These are phyloP conservation scores for Shinisaurus crocodilurus DNA, from an alignment of 2,113 vertebrate genomes.

Conservation along the genomic window DNA sequence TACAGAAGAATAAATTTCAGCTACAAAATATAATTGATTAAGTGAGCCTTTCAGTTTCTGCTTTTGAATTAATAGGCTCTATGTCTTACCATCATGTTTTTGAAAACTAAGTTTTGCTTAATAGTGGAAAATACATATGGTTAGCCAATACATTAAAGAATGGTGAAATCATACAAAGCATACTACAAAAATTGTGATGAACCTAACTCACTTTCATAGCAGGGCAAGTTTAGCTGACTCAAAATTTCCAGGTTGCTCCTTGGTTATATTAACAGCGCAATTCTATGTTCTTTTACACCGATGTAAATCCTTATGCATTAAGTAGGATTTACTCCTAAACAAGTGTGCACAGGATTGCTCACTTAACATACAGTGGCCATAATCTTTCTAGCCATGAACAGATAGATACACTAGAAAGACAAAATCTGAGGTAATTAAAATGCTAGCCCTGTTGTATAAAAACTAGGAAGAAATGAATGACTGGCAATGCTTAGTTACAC, in stretches of 20 bases:
- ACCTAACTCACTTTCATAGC: neutral
- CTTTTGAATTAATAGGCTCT: neutral
- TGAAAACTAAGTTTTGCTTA: neutral
- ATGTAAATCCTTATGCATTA: no score
- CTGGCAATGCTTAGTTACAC: neutral
- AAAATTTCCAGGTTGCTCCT: neutral
- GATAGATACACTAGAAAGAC: neutral
- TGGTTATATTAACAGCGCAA: neutral
- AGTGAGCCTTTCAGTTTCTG: slow-evolving; percentile 10
- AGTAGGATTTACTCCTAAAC: neutral
- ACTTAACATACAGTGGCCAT: neutral
- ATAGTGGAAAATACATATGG: neutral
- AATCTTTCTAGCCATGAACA: neutral
- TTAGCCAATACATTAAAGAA: neutral
- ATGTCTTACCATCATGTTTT: neutral
- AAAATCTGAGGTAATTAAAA: neutral
- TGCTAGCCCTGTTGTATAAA: neutral
- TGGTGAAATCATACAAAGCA: neutral
- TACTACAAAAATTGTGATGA: neutral
- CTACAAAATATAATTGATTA: slow-evolving; percentile 23
- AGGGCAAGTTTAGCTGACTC: neutral
- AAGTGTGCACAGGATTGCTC: neutral
- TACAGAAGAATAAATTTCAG: neutral
- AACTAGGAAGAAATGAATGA: neutral
- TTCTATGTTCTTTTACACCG: neutral